A percentile compares a stretch with the other conserved stretches of the same genome.
phyloP scores from a whole-genome alignment of 2,797 vertebrate species.

The Trichosurus vulpecula region DNA sequence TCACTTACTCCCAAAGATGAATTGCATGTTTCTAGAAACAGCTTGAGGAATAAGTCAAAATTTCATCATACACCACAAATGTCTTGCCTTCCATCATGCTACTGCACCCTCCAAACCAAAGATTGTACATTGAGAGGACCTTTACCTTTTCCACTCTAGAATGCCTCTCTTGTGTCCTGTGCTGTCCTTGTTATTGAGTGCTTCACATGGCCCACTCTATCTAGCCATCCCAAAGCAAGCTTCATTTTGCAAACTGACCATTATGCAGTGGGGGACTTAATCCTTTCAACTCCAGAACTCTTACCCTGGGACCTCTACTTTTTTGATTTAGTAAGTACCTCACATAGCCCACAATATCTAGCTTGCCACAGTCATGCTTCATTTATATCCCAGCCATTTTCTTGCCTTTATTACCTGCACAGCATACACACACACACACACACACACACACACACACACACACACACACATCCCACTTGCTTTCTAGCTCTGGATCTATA shows the following conservation, averaged over 20 bases:
- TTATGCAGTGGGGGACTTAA: not conserved
- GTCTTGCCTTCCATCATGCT: not conserved
- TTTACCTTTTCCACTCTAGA: not conserved
- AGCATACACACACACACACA: not conserved
- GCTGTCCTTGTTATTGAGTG: not conserved
- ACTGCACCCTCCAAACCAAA: not conserved
- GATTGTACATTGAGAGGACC: not conserved
- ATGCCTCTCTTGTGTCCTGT: not conserved
- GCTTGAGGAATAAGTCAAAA: not conserved
- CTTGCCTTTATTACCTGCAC: not conserved
- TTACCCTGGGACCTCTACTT: not conserved
- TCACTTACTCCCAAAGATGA: not conserved
- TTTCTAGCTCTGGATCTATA: not conserved
- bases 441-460: not conserved
- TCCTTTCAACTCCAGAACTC: not conserved
- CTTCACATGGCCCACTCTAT: not conserved
- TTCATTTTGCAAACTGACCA: not conserved
- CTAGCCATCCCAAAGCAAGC: not conserved
- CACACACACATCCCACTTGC: too few relatives aligned
- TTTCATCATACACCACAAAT: not conserved
- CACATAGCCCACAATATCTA: not conserved
- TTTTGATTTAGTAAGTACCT: not conserved
- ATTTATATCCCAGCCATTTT: not conserved
- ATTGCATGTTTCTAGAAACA: not conserved
- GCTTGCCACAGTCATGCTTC: not conserved